phyloP scores from a whole-genome alignment of 2,797 vertebrate genomes.

The Nannoperca obscura region DNA sequence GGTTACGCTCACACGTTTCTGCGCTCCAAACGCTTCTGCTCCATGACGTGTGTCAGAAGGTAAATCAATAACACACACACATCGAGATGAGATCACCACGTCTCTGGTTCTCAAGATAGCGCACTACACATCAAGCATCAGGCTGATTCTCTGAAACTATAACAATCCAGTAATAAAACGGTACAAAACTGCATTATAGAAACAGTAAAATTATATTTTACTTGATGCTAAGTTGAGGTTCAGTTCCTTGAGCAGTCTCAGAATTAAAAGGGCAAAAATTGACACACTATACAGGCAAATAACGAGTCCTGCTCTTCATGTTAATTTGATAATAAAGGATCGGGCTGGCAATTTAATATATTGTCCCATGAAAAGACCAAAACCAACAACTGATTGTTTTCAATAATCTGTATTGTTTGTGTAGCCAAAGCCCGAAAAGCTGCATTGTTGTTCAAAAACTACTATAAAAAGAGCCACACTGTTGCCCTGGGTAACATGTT shows the following conservation, averaged over 20 bases:
- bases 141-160: background rate
- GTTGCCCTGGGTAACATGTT: background rate
- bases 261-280: background rate
- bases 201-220: background rate
- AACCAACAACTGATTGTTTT: background rate
- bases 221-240: background rate
- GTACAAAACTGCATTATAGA: too few relatives aligned
- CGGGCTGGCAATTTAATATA: background rate
- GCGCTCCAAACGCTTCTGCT: conserved; percentile 94
- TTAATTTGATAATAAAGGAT: background rate
- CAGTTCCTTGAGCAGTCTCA: background rate
- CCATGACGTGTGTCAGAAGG: conserved; percentile 94
- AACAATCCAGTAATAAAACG: background rate
- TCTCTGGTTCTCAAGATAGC: background rate
- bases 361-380: background rate
- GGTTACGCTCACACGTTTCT: conserved; percentile 91
- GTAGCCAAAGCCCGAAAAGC: background rate
- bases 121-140: background rate
- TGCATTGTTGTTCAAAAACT: background rate
- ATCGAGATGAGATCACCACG: background rate
- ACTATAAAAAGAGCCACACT: background rate
- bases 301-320: background rate
- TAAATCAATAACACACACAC: conserved; percentile 67
- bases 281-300: background rate
- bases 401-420: too few relatives aligned